phyloP scores from a whole-genome alignment of 2,113 vertebrate genomes.

The Isichthys henryi region DNA sequence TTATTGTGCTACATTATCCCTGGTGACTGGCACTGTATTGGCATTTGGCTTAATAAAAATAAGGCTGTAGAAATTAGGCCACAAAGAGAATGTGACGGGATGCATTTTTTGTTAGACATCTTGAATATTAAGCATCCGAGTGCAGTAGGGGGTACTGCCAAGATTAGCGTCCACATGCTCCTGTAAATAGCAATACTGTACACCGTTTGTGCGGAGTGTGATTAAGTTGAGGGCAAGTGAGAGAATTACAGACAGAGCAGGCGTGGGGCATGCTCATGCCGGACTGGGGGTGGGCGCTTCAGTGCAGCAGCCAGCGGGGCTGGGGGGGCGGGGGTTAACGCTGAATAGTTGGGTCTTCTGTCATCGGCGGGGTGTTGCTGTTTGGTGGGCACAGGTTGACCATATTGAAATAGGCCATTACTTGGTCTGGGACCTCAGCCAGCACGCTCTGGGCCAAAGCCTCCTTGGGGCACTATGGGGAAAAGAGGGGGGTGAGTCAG shows the following conservation, averaged over 20 bases:
- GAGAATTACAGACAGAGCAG: not conserved
- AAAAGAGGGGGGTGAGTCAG: not conserved
- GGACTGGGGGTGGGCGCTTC: not conserved
- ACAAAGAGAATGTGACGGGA: not conserved
- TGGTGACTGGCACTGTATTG: not conserved
- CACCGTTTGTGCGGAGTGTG: not conserved
- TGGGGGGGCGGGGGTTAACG: not conserved
- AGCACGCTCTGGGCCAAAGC: constrained; percentile 59
- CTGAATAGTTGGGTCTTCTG: not conserved
- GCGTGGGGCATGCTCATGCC: not conserved
- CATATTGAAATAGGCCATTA: constrained; percentile 61
- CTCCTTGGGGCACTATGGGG: constrained; percentile 58
- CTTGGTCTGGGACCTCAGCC: constrained; percentile 63
- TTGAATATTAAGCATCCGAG: not conserved
- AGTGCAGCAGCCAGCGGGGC: not conserved
- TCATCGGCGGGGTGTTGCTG: not conserved
- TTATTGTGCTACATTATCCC: not conserved
- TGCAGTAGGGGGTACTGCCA: not conserved
- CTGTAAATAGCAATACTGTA: too few relatives aligned
- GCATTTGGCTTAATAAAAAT: not conserved
- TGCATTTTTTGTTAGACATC: not conserved
- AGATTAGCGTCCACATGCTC: too few relatives aligned
- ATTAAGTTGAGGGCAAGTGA: not conserved
- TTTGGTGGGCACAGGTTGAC: constrained; percentile 46
- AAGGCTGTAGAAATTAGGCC: not conserved